Percentiles rank a stretch among this genome's conserved stretches.
phyloP scores from a whole-genome alignment of 2,113 vertebrate species.

The Sinocyclocheilus anophthalmus region DNA sequence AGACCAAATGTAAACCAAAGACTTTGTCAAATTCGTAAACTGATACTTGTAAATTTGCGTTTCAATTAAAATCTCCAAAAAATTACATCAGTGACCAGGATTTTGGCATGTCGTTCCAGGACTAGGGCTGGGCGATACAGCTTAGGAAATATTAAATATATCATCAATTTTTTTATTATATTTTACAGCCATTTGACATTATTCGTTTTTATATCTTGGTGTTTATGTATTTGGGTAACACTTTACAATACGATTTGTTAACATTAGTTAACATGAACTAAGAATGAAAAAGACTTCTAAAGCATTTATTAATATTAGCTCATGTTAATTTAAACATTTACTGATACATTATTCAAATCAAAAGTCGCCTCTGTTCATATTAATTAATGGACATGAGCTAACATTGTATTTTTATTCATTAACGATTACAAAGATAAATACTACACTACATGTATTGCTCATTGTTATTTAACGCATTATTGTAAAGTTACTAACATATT shows the following conservation, averaged over 20 bases:
- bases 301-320: background rate
- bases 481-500: background rate
- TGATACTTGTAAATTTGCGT: background rate
- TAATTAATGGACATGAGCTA: background rate
- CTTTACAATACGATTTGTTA: background rate
- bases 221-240: background rate
- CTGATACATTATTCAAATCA: background rate
- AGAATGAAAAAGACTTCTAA: background rate
- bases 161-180: background rate
- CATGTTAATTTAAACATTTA: background rate
- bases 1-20: slow-evolving; percentile 16
- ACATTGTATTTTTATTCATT: background rate
- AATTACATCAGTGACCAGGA: background rate
- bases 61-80: background rate
- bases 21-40: background rate
- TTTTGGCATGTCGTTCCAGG: background rate
- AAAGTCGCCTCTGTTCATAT: background rate
- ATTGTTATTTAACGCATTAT: background rate
- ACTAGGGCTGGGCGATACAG: background rate
- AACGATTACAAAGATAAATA: background rate
- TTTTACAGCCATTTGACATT: background rate
- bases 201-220: background rate
- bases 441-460: background rate
- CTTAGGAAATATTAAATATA: background rate
- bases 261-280: background rate